Evolutionary conservation across 1,140 invertebrate species (phyloP), one percentile per base, ranked within the genome.

Genomic region (Drosophila busckii): DNA sequence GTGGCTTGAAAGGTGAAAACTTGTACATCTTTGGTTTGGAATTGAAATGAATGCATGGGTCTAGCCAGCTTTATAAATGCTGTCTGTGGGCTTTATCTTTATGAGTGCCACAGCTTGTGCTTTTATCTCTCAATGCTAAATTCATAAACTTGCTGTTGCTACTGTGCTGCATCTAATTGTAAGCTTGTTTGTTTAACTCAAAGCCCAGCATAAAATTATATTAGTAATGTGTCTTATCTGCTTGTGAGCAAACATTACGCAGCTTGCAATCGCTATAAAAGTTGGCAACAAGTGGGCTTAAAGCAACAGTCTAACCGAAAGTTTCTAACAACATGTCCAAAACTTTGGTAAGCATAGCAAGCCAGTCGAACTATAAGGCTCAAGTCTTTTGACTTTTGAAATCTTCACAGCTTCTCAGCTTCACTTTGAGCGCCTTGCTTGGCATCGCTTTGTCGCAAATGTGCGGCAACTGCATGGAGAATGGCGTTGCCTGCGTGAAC

Each of bases 91-190:
- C 16, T 6, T 35, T 68, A 78, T 78, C 73, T 78, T 73, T 78
- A 68, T 35, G 35, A 10, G 4, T 2, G 17, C 17, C n/a, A n/a
- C 32, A 23, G 26, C 26, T 15, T 20, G 7, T 12, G 9, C 5
- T 12, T 5, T 58, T 71, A 78, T 78, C 75, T 80, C 22, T 50
- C 71, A 76, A 76, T 76, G 71, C 34, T 69, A 58, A 7, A 31
- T 16, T 19, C 29, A 65, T 75, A 65, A 69, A 70, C 25, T 23
- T 53, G 25, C 13, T 60, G 22, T n/a, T n/a, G 45, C 46, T 52
- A 41, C 55, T 17, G 55, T 60, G 12, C 25, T 3, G 3, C 4
- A 29, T 3, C 8, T 59, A 54, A 71, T 62, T 40, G 54, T 1
- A 50, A 6, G 0, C 3, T 4, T 53, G 25, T 54, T 32, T 31